Evolutionary conservation across 2,113 vertebrate genomes (phyloP).

Genomic region (Irena cyanogastra): DNA sequence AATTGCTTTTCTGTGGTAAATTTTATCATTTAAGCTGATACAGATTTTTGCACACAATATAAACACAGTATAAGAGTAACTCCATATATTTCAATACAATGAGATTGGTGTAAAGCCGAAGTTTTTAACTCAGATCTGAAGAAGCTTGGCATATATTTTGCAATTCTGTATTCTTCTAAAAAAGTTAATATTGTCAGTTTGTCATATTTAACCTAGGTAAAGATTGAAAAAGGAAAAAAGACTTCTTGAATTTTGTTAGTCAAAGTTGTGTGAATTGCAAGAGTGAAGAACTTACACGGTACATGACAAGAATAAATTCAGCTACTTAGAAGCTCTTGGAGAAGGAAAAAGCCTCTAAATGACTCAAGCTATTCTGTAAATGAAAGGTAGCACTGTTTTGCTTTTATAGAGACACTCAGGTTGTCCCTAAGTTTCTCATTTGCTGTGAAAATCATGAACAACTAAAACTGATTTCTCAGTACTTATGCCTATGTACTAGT

Average conservation of each 20-base stretch:
- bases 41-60: fast-evolving
- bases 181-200: not conserved
- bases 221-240: not conserved
- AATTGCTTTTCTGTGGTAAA: not conserved
- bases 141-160: not conserved
- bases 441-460: not conserved
- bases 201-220: not conserved
- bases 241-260: not conserved
- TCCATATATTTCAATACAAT: not conserved
- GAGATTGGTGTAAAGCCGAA: not conserved
- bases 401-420: not conserved
- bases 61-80: not conserved
- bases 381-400: not conserved
- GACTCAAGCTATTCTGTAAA: not conserved
- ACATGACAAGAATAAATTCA: not conserved
- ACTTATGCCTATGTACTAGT: not conserved
- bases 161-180: not conserved
- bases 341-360: not conserved
- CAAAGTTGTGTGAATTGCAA: not conserved
- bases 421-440: not conserved
- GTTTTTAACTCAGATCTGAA: not conserved
- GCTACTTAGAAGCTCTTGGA: not conserved
- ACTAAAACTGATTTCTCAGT: not conserved
- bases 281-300: not conserved
- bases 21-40: not conserved